phyloP scores from a whole-genome alignment of 2,888 invertebrate species.

The Odontocolon sp. region DNA sequence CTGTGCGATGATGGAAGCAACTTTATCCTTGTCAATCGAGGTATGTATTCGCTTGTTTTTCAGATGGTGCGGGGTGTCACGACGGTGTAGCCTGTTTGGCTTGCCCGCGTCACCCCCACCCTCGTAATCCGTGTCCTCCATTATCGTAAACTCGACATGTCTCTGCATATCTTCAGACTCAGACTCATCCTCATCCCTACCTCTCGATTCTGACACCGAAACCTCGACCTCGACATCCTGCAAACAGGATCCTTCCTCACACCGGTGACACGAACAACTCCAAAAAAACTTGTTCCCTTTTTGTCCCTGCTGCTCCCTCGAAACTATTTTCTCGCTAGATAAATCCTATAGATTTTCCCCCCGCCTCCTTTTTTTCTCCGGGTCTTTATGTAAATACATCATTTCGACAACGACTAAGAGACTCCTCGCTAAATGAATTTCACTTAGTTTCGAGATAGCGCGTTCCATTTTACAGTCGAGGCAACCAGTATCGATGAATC shows the following conservation, averaged over 20 bases:
- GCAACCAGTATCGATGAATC: neutral
- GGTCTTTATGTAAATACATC: neutral
- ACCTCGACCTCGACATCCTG: constrained; percentile 80
- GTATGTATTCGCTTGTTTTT: constrained; percentile 97
- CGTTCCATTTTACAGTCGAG: constrained; percentile 22
- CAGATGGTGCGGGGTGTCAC: constrained; percentile 99
- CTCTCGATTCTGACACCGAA: constrained; percentile 84
- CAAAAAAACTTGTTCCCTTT: neutral
- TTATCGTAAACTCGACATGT: constrained; percentile 79
- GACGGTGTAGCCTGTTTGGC: constrained; percentile 89
- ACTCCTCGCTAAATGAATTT: constrained; percentile 27
- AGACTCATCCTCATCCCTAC: constrained; percentile 83
- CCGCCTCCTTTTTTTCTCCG: neutral
- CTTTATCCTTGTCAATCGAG: constrained; percentile 86
- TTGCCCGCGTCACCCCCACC: constrained; percentile 82
- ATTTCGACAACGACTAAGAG: constrained; percentile 12
- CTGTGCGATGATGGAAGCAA: constrained; percentile 87
- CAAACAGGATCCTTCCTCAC: constrained; percentile 66
- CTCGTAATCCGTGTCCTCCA: constrained; percentile 79
- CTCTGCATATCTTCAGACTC: constrained; percentile 84
- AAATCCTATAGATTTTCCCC: neutral
- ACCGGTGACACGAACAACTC: constrained; percentile 45
- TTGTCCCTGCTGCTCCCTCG: constrained; percentile 16
- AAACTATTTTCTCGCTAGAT: constrained; percentile 11
- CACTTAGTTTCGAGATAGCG: constrained; percentile 29